These are phyloP conservation scores for Pluvianellus socialis DNA, from an alignment of 2,113 vertebrate species.

Conservation along the genomic window DNA sequence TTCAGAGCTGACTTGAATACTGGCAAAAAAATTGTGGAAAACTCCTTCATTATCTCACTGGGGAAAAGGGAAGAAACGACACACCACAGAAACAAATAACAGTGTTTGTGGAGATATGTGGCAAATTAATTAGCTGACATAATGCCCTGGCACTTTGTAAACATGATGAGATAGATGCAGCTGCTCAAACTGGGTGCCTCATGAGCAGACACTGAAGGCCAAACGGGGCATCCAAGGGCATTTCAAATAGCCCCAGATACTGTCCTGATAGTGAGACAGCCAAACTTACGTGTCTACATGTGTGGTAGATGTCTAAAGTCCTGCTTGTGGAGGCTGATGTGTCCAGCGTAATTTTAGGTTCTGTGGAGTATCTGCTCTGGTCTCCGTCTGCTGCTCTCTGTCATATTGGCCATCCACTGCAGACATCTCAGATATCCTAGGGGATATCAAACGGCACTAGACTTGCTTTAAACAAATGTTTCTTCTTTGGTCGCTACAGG, in stretches of 20 bases:
- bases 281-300: not conserved
- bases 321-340: not conserved
- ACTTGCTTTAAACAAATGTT: accelerated
- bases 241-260: not conserved
- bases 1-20: not conserved
- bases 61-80: not conserved
- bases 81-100: not conserved
- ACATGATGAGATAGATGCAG: not conserved
- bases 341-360: not conserved
- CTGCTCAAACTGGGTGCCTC: not conserved
- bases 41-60: not conserved
- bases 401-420: not conserved
- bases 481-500: not conserved
- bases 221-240: not conserved
- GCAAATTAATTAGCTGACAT: not conserved
- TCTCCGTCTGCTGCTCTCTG: not conserved
- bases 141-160: not conserved
- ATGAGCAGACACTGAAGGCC: not conserved
- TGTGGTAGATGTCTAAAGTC: not conserved
- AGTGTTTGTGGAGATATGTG: not conserved
- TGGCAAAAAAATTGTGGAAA: not conserved
- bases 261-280: not conserved
- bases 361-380: not conserved
- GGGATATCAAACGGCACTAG: not conserved
- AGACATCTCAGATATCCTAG: not conserved